Base-by-base conservation (phyloP, 2,113 vertebrate genomes). In the Philantomba maxwellii region DNA sequence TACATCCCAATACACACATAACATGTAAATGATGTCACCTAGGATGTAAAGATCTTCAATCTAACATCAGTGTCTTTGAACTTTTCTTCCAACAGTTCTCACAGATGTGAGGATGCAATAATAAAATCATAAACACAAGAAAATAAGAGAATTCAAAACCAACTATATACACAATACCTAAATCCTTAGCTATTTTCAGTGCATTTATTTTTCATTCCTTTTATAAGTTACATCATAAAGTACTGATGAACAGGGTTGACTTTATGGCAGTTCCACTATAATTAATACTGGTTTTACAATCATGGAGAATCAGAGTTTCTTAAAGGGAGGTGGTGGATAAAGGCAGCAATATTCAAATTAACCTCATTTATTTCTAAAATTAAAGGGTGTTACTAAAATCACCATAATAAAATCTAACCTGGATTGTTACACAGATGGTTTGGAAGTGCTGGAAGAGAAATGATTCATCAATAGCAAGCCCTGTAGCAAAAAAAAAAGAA, bases 331-430 rank as follows among this genome's bases (percentile, higher is more conserved):
- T 43, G 25, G 30, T 58, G 14, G 11, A 39, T 60, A 94, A 75
- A 94, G 36, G 19, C 12, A 86, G 17, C 12, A 70, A 87, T 85
- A 7, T 55, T 84, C 21, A 95, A 91, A 53, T 45, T 80, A 91
- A 66, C 87, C 23, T 60, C 82, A 87, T 82, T 55, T 89, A 57
- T 88, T 87, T 51, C 23, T 5, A 43, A 88, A 91, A 88, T 95
- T 91, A 66, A 91, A 93, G 6, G 16, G 3, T 83, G 25, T 43
- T 89, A 84, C 93, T 70, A 66, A 64, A 78, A 82, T 58, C 21
- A 58, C 13, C 23, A 8, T 36, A 75, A 49, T 85, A 66, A 95
- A 93, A 81, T 70, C 43, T 80, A 92, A 10, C 43, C 21, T 73
- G 28, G 70, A 81, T 43, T 70, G 14, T 70, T 85, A 60, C 36